Evolutionary conservation across 2,888 invertebrate genomes (phyloP).

Genomic region (Scaptomyza flava): DNA sequence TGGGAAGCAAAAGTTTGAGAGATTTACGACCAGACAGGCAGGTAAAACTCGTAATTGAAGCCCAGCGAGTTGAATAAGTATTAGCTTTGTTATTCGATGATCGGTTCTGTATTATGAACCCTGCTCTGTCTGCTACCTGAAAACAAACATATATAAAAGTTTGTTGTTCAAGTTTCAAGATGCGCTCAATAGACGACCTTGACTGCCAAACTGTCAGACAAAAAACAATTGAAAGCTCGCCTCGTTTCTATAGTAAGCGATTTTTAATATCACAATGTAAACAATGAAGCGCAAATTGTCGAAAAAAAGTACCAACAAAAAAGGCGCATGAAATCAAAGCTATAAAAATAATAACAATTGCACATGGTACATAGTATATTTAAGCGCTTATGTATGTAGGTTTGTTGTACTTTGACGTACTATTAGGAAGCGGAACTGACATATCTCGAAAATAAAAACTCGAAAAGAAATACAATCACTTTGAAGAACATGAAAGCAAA

Average conservation of each 20-base stretch:
- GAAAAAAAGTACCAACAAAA: conserved; percentile 17
- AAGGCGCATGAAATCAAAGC: conserved; percentile 21
- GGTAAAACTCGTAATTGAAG: conserved; percentile 36
- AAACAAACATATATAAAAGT: conserved; percentile 5
- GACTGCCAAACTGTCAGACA: conserved; percentile 37
- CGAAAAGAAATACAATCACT: conserved; percentile 24
- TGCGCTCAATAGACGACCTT: conserved; percentile 72
- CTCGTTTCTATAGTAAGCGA: conserved; percentile 62
- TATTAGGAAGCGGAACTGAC: conserved; percentile 75
- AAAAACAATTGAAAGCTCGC: conserved; percentile 26
- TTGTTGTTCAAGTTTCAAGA: conserved; percentile 48
- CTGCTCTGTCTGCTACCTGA: neutral
- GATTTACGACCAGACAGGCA: conserved; percentile 42
- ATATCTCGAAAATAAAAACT: conserved; percentile 20
- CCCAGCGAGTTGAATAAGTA: conserved; percentile 45
- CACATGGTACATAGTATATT: conserved; percentile 15
- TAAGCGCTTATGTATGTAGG: conserved; percentile 24
- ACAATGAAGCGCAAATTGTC: conserved; percentile 59
- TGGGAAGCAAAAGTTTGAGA: conserved; percentile 24
- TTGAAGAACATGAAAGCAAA: conserved; percentile 16
- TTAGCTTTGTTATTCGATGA: conserved; percentile 36
- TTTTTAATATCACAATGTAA: conserved; percentile 70
- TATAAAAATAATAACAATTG: conserved; percentile 58
- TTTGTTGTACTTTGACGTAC: conserved; percentile 47
- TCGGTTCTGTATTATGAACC: conserved; percentile 28